These are phyloP conservation scores for Oreotrochilus melanogaster DNA, from an alignment of 2,113 vertebrate species.

Conservation along the genomic window DNA sequence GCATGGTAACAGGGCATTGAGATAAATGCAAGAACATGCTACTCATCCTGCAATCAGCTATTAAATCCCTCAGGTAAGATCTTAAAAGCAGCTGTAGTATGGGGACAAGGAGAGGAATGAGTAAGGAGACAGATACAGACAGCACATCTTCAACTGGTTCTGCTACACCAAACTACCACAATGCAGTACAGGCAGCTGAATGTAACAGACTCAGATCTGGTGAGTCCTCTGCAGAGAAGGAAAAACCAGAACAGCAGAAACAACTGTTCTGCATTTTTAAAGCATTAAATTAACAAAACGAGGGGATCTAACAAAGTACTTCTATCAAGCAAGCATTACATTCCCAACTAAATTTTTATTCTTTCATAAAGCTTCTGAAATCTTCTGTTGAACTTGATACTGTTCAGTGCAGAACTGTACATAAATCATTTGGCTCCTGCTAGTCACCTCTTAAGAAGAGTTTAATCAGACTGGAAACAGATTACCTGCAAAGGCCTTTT, in stretches of 20 bases:
- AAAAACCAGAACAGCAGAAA: not conserved
- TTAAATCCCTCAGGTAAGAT: not conserved
- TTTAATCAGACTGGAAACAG: constrained; percentile 61
- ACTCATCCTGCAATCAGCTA: not conserved
- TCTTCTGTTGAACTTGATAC: constrained; percentile 22
- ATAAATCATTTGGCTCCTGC: constrained; percentile 57
- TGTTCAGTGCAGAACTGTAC: not conserved
- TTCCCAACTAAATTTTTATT: constrained; percentile 34
- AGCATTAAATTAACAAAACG: constrained; percentile 29
- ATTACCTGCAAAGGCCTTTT: constrained; percentile 27
- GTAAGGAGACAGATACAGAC: not conserved
- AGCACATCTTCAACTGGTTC: not conserved
- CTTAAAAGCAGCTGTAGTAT: not conserved
- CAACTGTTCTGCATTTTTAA: constrained; percentile 27
- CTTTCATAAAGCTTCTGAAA: constrained; percentile 46
- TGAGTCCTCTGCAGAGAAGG: not conserved
- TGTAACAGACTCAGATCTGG: not conserved
- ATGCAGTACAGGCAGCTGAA: not conserved
- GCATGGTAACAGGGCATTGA: not conserved
- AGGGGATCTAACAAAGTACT: constrained; percentile 14
- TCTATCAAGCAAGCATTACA: constrained; percentile 2
- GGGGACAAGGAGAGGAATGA: not conserved
- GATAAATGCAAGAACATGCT: not conserved
- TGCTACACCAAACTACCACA: not conserved
- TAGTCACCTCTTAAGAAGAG: constrained; percentile 49